Evolutionary conservation across 2,888 invertebrate species (phyloP).

Genomic region (Leptopilina myrica): DNA sequence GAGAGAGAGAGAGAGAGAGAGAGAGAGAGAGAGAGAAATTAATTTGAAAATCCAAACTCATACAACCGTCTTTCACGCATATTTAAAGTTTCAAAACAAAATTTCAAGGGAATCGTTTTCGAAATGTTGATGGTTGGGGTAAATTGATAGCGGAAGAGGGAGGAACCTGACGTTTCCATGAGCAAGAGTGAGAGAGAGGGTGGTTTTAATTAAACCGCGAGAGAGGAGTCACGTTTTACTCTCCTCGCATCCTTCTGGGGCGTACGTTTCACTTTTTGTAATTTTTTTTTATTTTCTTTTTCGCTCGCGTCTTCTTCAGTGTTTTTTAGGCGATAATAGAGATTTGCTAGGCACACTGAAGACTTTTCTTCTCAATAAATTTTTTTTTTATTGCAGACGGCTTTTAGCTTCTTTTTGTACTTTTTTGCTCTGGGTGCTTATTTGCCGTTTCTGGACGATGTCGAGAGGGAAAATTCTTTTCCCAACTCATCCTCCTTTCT

Average conservation of each 20-base stretch:
- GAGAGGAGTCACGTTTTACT: conserved; percentile 40
- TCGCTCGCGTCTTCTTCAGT: conserved; percentile 15
- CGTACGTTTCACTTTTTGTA: background rate
- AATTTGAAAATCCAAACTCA: background rate
- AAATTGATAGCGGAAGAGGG: conserved; percentile 24
- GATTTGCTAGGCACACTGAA: conserved; percentile 10
- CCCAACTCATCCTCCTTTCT: conserved; percentile 4
- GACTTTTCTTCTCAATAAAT: conserved; percentile 36
- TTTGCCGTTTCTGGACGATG: conserved; percentile 4
- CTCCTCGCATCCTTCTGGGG: conserved; percentile 18
- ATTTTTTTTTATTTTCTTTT: background rate
- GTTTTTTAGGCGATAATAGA: conserved; percentile 15
- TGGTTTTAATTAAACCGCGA: conserved; percentile 37
- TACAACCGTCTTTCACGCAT: background rate
- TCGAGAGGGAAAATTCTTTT: conserved; percentile 4
- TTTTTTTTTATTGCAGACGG: background rate
- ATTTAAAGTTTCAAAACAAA: conserved; percentile 33
- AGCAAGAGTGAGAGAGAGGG: background rate
- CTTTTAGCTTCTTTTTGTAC: background rate
- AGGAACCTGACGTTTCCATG: background rate
- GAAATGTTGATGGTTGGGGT: background rate
- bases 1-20: too few relatives aligned
- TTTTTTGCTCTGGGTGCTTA: conserved; percentile 23
- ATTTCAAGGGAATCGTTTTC: conserved; percentile 23
- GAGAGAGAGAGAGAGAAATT: too few relatives aligned